Percentiles rank a stretch among this genome's conserved stretches.
phyloP scores from a whole-genome alignment of 53 echinoderm and acorn worm genomes.

The Holothuria leucospilota region DNA sequence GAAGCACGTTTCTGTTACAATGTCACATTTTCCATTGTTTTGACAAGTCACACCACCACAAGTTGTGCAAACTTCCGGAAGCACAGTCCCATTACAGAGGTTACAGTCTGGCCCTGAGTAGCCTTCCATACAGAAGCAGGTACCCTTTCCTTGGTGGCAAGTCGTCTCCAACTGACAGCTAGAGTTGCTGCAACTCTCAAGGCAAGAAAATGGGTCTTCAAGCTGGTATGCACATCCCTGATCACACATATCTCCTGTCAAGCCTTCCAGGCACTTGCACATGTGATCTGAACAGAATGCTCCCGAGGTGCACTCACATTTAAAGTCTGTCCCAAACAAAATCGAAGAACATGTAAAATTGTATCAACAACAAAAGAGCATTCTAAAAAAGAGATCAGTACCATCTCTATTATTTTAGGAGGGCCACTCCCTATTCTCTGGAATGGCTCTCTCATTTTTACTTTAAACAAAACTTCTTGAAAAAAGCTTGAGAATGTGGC shows the following conservation, averaged over 20 bases:
- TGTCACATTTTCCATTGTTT: conserved; percentile 62
- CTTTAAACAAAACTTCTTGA: too few relatives aligned
- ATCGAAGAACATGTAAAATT: background rate
- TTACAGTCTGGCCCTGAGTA: conserved; percentile 65
- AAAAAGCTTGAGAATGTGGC: too few relatives aligned
- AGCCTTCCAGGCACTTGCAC: conserved; percentile 20
- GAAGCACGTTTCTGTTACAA: conserved; percentile 33
- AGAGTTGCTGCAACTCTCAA: conserved; percentile 1
- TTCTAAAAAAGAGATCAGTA: too few relatives aligned
- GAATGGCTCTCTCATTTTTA: too few relatives aligned
- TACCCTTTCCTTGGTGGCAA: conserved; percentile 24
- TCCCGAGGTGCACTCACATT: conserved; percentile 24
- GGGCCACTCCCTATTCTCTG: too few relatives aligned
- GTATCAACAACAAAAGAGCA: too few relatives aligned
- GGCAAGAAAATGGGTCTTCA: conserved; percentile 28
- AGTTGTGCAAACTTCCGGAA: conserved; percentile 44
- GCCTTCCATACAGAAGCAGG: conserved; percentile 59
- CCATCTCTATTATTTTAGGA: too few relatives aligned
- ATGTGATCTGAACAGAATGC: conserved; percentile 3
- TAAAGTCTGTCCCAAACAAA: conserved; percentile 11
- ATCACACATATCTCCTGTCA: conserved; percentile 42
- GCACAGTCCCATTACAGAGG: conserved; percentile 52
- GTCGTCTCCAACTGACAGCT: background rate
- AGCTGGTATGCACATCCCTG: conserved; percentile 32
- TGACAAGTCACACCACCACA: conserved; percentile 58